phyloP scores from a whole-genome alignment of 2,888 invertebrate species.

The Thalpophila matura region DNA sequence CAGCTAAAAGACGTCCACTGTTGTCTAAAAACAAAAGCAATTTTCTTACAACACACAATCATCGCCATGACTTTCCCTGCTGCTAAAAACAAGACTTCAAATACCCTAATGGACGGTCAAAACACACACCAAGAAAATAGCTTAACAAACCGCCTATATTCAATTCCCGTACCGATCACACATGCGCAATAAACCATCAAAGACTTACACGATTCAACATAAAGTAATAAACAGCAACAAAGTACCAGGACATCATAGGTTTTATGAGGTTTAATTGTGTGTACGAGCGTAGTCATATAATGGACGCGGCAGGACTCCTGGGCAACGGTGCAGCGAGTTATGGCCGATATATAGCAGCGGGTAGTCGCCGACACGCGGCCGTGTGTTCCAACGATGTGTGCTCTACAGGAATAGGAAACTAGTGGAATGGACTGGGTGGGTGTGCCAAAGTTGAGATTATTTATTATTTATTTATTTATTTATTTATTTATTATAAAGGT shows the following conservation, averaged over 20 bases:
- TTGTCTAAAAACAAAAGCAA: too few species aligned
- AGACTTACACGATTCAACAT: constrained; percentile 43
- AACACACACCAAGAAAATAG: neutral
- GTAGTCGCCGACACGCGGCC: constrained; percentile 71
- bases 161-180: constrained; percentile 41
- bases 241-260: constrained; percentile 74
- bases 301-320: constrained; percentile 78
- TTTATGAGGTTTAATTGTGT: constrained; percentile 80
- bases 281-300: constrained; percentile 72
- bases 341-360: constrained; percentile 72
- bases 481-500: too few species aligned
- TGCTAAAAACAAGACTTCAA: too few species aligned
- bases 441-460: neutral
- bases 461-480: neutral
- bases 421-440: constrained; percentile 38
- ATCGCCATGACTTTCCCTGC: too few species aligned
- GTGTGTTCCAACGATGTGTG: constrained; percentile 69
- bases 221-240: constrained; percentile 62
- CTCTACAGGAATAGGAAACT: constrained; percentile 54
- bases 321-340: constrained; percentile 73
- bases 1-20: too few species aligned
- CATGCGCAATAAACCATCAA: constrained; percentile 39
- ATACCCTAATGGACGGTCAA: too few species aligned
- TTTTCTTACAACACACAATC: too few species aligned
- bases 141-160: constrained; percentile 15